Conservation (phyloP, 2,113 vertebrate genomes). For the Diphyllodes magnificus region DNA sequence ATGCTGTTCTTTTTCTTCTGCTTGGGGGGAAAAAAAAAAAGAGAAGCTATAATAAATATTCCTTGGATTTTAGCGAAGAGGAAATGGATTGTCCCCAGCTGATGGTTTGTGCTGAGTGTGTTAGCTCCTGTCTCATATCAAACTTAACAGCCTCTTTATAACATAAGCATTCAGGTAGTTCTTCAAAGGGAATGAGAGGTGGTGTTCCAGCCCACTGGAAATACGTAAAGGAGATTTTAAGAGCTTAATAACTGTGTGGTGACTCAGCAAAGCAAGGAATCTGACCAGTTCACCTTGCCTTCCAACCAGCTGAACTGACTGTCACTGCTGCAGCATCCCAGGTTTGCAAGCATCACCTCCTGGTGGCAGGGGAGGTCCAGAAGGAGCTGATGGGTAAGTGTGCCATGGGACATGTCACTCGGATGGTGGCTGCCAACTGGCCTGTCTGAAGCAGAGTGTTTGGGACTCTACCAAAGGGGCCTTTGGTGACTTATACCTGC, state of each 20-base stretch:
- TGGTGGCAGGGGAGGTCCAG: accelerated
- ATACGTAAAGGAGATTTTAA: neutral
- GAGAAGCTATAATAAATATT: neutral
- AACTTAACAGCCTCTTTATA: neutral
- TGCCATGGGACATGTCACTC: accelerated
- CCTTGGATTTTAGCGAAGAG: neutral
- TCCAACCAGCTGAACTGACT: neutral
- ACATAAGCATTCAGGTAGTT: neutral
- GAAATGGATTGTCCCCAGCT: neutral
- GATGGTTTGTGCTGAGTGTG: neutral
- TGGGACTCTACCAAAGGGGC: neutral
- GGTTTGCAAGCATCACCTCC: neutral
- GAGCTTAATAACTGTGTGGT: neutral
- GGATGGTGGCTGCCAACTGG: accelerated
- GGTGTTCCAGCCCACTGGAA: neutral
- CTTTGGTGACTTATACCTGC: neutral
- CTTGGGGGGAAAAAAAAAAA: neutral
- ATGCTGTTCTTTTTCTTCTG: neutral
- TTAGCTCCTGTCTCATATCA: neutral
- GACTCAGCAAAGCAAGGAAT: neutral
- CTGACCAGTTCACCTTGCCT: neutral
- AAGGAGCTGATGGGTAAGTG: neutral
- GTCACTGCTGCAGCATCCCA: neutral
- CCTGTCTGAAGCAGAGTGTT: neutral
- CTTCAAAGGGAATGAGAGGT: neutral